Percentiles rank a stretch among this genome's conserved stretches.
Evolutionary conservation across 2,797 vertebrate species (phyloP).

Genomic region (Euphonia xanthogaster): DNA sequence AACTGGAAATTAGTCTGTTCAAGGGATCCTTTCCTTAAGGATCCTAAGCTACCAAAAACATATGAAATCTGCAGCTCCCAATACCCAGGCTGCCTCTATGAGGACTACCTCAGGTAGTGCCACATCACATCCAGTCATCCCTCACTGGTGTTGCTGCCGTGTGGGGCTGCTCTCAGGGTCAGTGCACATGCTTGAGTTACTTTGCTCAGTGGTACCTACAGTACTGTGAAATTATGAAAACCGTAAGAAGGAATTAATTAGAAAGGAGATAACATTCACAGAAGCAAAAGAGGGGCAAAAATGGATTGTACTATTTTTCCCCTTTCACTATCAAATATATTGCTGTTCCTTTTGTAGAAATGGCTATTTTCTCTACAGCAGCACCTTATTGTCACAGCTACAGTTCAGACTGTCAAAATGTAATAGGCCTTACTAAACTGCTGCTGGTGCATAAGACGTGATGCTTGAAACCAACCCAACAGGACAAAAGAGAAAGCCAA

Average conservation of each 20-base stretch:
- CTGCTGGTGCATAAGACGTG: not conserved
- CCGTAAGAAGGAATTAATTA: not conserved
- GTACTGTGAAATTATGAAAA: not conserved
- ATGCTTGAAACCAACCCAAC: not conserved
- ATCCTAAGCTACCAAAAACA: not conserved
- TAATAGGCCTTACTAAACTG: not conserved
- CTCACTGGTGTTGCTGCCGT: accelerated
- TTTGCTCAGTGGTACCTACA: not conserved
- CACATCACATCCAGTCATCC: too few relatives aligned
- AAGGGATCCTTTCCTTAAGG: not conserved
- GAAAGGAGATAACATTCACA: not conserved
- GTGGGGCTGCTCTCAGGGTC: not conserved
- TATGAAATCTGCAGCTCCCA: not conserved
- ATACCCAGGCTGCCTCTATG: not conserved
- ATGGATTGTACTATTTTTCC: not conserved
- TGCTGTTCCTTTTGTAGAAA: not conserved
- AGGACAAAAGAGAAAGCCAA: not conserved
- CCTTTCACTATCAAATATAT: not conserved
- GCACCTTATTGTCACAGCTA: not conserved
- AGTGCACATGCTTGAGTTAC: not conserved
- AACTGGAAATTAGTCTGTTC: not conserved
- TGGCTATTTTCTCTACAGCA: not conserved
- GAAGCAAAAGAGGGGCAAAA: not conserved
- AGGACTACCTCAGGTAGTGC: not conserved
- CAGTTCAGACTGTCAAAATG: not conserved